Evolutionary conservation across 2,888 invertebrate genomes (phyloP).

Genomic region (Ceraclea dissimilis): DNA sequence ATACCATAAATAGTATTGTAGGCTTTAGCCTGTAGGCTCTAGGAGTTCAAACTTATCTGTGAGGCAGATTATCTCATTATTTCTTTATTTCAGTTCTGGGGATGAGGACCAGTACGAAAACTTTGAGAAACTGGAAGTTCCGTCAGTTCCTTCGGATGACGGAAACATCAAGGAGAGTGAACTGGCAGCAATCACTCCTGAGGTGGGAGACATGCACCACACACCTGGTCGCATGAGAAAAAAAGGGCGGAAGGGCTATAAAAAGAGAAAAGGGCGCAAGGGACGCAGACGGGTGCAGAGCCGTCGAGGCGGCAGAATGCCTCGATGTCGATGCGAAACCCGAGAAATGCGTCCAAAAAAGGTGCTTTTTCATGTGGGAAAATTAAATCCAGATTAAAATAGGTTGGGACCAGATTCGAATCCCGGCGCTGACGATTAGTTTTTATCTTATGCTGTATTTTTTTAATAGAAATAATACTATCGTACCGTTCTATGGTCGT

Average conservation of each 20-base stretch:
- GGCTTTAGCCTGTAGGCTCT: no score
- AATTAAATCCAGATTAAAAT: neutral
- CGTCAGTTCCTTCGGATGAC: conserved; percentile 1
- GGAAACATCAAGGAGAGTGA: conserved; percentile 5
- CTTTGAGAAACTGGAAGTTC: neutral
- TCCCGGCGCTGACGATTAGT: no score
- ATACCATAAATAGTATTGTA: no score
- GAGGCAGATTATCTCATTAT: no score
- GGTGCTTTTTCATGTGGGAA: conserved; percentile 5
- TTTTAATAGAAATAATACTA: no score
- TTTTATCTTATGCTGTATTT: no score
- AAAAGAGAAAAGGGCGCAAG: conserved; percentile 8
- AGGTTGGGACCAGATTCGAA: no score
- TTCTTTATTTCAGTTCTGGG: conserved; percentile 8
- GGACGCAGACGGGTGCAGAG: conserved; percentile 8
- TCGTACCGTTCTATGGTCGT: no score
- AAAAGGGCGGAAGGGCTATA: conserved; percentile 9
- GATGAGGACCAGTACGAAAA: neutral
- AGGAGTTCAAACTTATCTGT: no score
- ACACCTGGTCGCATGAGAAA: conserved; percentile 8
- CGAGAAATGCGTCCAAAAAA: conserved; percentile 11
- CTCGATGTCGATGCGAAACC: conserved; percentile 13
- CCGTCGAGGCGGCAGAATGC: conserved; percentile 14
- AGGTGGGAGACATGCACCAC: conserved; percentile 7
- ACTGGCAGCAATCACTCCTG: conserved; percentile 13